Evolutionary conservation across 2,797 vertebrate species (phyloP), one percentile per base, ranked within the genome.

Genomic region (Lophius americanus): DNA sequence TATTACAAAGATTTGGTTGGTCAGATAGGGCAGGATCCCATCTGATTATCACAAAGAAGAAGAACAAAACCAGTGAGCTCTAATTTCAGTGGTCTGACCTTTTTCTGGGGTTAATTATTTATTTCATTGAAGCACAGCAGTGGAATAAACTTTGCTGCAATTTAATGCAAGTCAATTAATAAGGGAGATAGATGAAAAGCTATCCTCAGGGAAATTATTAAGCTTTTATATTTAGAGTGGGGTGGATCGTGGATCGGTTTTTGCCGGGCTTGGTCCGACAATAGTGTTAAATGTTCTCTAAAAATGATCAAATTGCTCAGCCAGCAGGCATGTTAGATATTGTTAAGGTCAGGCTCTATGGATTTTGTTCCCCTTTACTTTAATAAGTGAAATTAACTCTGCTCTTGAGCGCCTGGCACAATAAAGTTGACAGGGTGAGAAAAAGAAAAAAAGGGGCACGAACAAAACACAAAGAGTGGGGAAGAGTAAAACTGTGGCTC

Each of bases 81-180:
- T 90, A 89, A 92, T 91, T 92, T 85, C 78, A 76, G 70, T 85
- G 82, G 79, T 82, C 79, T 90, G 88, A 90, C 91, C 91, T 89
- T 90, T 90, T 89, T 85, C 75, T 76, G 68, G 81, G 89, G 91
- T 92, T 92, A 93, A 92, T 92, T 90, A 91, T 92, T 90, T 90
- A 92, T 89, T 90, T 91, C 83, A 85, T 85, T 44, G 68, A 75
- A 78, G 85, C 85, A 79, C 84, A 85, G 87, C 71, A 69, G 83
- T 74, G 77, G 84, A 89, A 91, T 91, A 91, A 90, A 93, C 86
- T 91, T 89, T 90, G 85, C 79, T 70, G 85, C 87, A 85, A 87
- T 92, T 91, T 88, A 89, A 87, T 88, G 87, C 79, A 80, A 91
- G 86, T 91, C 89, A 91, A 92, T 93, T 93, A 92, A 83, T 74